Percentiles rank a stretch among this genome's conserved stretches.
Conservation (phyloP, 1,140 invertebrate species). For the Battus philenor region DNA sequence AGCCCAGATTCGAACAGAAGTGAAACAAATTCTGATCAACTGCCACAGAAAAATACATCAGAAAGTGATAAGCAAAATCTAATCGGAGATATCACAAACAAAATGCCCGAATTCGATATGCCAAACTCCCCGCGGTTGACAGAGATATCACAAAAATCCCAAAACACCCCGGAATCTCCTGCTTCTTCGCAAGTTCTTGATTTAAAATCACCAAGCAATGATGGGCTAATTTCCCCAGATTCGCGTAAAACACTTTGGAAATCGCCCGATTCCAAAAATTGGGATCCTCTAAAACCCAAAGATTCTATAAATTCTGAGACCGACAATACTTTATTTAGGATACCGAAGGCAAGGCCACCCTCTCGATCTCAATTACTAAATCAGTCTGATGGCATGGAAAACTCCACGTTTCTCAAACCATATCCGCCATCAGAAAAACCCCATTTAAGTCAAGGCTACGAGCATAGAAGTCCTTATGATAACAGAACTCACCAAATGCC, state of each 20-base stretch:
- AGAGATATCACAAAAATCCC: constrained; percentile 62
- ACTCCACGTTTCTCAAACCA: constrained; percentile 76
- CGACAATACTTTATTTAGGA: constrained; percentile 78
- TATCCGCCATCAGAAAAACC: constrained; percentile 71
- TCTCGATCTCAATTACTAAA: constrained; percentile 75
- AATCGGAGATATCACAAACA: constrained; percentile 42
- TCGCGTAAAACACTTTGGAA: constrained; percentile 61
- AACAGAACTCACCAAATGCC: constrained; percentile 41
- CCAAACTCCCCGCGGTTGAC: constrained; percentile 59
- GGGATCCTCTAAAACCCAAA: constrained; percentile 57
- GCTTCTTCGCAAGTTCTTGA: constrained; percentile 49
- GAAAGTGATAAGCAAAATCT: constrained; percentile 53
- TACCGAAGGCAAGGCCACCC: constrained; percentile 81
- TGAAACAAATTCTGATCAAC: constrained; percentile 50
- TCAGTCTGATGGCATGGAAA: constrained; percentile 58
- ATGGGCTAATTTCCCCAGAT: constrained; percentile 41
- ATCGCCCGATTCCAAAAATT: constrained; percentile 66
- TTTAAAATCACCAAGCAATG: constrained; percentile 58
- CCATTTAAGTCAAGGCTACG: constrained; percentile 50
- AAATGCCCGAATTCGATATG: constrained; percentile 63
- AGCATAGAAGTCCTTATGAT: constrained; percentile 65
- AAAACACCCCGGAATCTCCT: constrained; percentile 54
- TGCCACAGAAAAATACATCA: constrained; percentile 35
- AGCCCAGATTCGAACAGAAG: constrained; percentile 71
- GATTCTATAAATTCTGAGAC: constrained; percentile 43